Evolutionary conservation across 2,888 invertebrate genomes (phyloP).

Genomic region (Acleris emargana): DNA sequence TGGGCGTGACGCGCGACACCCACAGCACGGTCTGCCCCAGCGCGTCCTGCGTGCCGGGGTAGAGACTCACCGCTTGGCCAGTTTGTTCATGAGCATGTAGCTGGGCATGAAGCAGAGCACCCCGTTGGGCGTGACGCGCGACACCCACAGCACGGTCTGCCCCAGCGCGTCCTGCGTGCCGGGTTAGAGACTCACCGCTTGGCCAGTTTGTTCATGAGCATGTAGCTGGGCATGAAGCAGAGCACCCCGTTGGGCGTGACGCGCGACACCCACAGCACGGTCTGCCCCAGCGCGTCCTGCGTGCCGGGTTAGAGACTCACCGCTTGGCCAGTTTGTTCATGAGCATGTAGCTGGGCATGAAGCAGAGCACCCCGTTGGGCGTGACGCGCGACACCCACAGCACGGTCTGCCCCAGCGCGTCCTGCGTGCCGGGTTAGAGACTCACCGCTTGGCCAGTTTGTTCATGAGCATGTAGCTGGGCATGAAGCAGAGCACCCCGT

Average conservation of each 20-base stretch:
- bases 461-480: slow-evolving; percentile 88
- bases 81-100: slow-evolving; percentile 84
- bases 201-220: too few species aligned
- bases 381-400: slow-evolving; percentile 81
- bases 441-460: slow-evolving; percentile 64
- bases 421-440: slow-evolving; percentile 71
- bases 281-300: too few species aligned
- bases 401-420: slow-evolving; percentile 47
- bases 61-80: slow-evolving; percentile 55
- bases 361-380: slow-evolving; percentile 89
- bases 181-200: too few species aligned
- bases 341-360: slow-evolving; percentile 88
- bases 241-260: too few species aligned
- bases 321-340: slow-evolving; percentile 55
- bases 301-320: too few species aligned
- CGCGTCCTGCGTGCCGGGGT: slow-evolving; percentile 71
- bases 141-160: slow-evolving; percentile 77
- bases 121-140: slow-evolving; percentile 86
- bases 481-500: slow-evolving; percentile 90
- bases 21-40: slow-evolving; percentile 58
- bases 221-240: too few species aligned
- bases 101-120: slow-evolving; percentile 91
- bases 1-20: slow-evolving; percentile 84
- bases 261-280: too few species aligned
- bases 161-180: too few species aligned